Evolutionary conservation across 2,888 invertebrate species (phyloP), one percentile per base, ranked within the genome.

Genomic region (Drosophila mettleri): DNA sequence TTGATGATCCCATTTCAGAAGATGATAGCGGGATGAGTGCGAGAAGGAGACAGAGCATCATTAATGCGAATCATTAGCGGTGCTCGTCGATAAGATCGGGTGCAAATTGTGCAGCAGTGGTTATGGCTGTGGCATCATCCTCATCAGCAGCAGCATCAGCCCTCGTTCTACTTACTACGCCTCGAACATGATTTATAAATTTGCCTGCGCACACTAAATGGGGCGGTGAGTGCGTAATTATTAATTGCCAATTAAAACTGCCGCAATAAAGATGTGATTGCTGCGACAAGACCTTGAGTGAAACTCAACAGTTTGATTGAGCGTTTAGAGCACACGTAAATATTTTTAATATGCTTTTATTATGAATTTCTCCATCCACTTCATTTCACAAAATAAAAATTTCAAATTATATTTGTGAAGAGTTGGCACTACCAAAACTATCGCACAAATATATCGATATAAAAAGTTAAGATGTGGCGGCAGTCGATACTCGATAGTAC

Each of bases 1-100:
- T 91, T 89, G 91, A 91, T 91, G 89, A 88, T 88, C 90, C 80
- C 86, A 89, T 89, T 89, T 89, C 80, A 85, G 74, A 86, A 89
- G 80, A 79, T 82, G 78, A 67, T 72, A 20, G 74, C 16, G 73
- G 64, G n/a, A 33, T 33, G 48, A 81, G 74, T 73, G 68, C 63
- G 70, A 52, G 22, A 53, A 46, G 38, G 66, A 68, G 68, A 61
- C 49, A 20, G 38, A 45, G 85, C 85, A 84, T 86, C 86, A 88
- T 86, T 86, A 87, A 86, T 82, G 87, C 68, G 88, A 89, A 82
- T 86, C 86, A 86, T 86, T 86, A 86, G 89, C 86, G 74, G 55
- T 69, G 85, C 68, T 53, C 62, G 85, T 69, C 84, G 86, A 86
- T 86, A 88, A 87, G 78, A 88, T 86, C 86, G 85, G 77, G 78